phyloP scores from a whole-genome alignment of 92 coral and sea anemone species.

The Porites lobata region DNA sequence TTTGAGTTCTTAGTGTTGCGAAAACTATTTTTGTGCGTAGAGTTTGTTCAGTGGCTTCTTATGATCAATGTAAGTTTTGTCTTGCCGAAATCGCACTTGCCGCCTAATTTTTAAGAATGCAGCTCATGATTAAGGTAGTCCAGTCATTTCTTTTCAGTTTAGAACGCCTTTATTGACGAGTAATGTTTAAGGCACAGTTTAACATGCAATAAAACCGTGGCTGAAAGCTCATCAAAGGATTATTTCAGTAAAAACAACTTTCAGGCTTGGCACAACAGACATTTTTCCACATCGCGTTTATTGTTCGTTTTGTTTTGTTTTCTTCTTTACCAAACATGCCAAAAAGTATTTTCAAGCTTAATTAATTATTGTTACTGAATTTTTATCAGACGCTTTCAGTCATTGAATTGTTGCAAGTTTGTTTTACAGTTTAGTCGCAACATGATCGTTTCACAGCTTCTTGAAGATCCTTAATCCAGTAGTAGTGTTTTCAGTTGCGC shows the following conservation, averaged over 20 bases:
- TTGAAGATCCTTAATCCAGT: slow-evolving; percentile 80
- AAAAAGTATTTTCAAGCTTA: neutral
- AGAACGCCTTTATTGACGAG: neutral
- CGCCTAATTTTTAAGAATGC: neutral
- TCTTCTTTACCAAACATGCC: too few relatives aligned
- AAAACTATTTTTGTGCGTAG: too few relatives aligned
- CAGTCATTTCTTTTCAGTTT: slow-evolving; percentile 1
- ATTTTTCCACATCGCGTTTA: neutral
- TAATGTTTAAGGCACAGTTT: slow-evolving; percentile 6
- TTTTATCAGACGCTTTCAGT: neutral
- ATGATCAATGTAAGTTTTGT: too few relatives aligned
- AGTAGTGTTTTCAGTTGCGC: slow-evolving; percentile 38
- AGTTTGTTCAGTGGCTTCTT: too few relatives aligned
- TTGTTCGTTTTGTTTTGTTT: too few relatives aligned
- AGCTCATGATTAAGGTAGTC: neutral
- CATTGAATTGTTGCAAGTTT: slow-evolving; percentile 2
- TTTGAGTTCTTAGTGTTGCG: too few relatives aligned
- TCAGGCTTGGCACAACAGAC: neutral
- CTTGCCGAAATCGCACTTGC: neutral
- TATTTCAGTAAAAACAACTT: too few relatives aligned
- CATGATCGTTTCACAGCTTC: slow-evolving; percentile 35
- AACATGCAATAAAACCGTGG: neutral
- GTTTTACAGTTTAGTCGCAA: neutral
- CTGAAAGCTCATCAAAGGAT: neutral
- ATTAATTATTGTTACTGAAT: neutral